Base-by-base conservation (phyloP, 2,888 invertebrate species). In the Gymnoscelis rufifasciata region DNA sequence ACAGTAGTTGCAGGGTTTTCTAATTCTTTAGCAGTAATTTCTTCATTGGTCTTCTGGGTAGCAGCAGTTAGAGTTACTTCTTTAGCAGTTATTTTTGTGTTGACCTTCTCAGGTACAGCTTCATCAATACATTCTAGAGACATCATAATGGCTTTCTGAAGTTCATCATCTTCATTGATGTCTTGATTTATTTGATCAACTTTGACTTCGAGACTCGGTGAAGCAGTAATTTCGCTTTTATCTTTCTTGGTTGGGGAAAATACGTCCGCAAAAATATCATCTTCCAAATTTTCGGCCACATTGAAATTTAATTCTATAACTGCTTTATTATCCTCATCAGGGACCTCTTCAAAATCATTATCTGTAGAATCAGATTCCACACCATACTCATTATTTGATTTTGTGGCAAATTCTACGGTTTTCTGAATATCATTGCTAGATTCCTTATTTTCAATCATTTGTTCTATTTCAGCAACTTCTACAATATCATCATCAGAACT, bases 201-300 rank as follows among this genome's bases (percentile, higher is more conserved):
- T 29, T 43, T 29, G 27, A 7, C 3, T 30, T 41, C 30, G 11
- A 33, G 35, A 4, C 26, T 43, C 29, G 15, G n/a, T 26, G 36
- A 11, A 6, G 23, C 19, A 15, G 49, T 43, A 43, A 54, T 47
- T 29, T 33, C 11, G 35, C 43, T 33, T 11, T 46, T 47, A 36
- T 8, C 7, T 43, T 30, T 30, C 10, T 11, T 28, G 1, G 33
- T 2, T n/a, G 15, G n/a, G 23, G 54, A 58, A 71, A 94, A 94
- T 47, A 94, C 74, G 78, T 94, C 94, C n/a, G 92, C 91, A 81
- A 94, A 94, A 47, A 94, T 86, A 74, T 93, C 93, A 63, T 93
- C 74, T 6, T 74, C 68, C 38, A 65, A 63, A 12, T 64, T 60
- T 56, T 75, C 66, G 11, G 75, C 73, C 43, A 88, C 58, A 50